Percentiles rank a stretch among this genome's conserved stretches.
Conservation (phyloP, 2,797 vertebrate genomes). For the Aulostomus chinensis region DNA sequence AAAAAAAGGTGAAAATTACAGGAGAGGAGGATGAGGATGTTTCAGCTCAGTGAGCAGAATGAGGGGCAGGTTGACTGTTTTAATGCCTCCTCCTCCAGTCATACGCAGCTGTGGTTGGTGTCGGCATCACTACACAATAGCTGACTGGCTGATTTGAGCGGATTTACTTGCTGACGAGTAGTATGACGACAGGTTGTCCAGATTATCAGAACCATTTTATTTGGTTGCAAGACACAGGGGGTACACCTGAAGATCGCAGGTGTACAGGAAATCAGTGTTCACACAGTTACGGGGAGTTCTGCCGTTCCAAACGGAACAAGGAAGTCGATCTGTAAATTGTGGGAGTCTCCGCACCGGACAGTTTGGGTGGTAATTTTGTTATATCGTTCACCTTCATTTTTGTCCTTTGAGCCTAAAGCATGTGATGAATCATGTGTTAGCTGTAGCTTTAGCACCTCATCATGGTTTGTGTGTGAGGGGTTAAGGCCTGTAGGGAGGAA, state of each 20-base stretch:
- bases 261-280: constrained; percentile 1
- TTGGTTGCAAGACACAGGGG: constrained; percentile 1
- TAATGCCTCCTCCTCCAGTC: too few species aligned
- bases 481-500: constrained; percentile 33
- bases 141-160: too few species aligned
- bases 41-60: too few species aligned
- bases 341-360: too few species aligned
- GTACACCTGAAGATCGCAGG: neutral
- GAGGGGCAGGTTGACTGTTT: too few species aligned
- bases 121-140: too few species aligned
- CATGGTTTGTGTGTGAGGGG: neutral
- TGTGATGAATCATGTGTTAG: constrained; percentile 1
- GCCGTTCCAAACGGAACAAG: constrained; percentile 7
- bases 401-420: too few species aligned
- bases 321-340: neutral
- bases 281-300: neutral
- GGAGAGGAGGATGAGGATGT: too few species aligned
- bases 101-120: too few species aligned
- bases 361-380: neutral
- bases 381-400: too few species aligned
- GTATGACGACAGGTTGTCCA: neutral
- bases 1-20: too few species aligned
- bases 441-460: neutral
- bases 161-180: too few species aligned
- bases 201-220: neutral